Base-by-base conservation (phyloP, 2,888 invertebrate species). In the Nemotelus pantherinus region DNA sequence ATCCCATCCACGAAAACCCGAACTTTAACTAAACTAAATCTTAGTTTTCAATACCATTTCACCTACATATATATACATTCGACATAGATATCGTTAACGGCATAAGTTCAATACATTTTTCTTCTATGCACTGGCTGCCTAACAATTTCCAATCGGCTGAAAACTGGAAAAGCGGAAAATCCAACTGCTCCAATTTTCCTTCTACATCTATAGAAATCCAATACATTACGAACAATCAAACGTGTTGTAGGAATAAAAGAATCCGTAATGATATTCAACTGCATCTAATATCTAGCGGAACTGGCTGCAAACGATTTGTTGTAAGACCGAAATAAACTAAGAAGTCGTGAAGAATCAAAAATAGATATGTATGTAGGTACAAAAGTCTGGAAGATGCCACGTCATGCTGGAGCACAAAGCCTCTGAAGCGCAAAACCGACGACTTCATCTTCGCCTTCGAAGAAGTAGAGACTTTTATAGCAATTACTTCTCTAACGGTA, bases 161-260 rank as follows among this genome's bases (percentile, higher is more conserved):
- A 41, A 39, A 25, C 6, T 43, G 25, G 63, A 63, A 63, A 63
- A 63, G 63, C 63, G 63, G 63, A 63, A 63, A 63, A 63, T 63
- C 63, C 39, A 41, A 63, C 39, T 63, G 63, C 63, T 63, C 63
- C 63, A 63, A 39, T 63, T 63, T 63, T 10, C 9, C 39, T 63
- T 39, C 63, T 43, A 25, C 1, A 57, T 25, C 10, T 3, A 4
- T 9, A 57, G 10, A 10, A 25, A 4, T 57, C 43, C 63, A 63
- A 63, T 9, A 39, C 39, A 63, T 2, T 63, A 43, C 63, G 3
- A 63, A 43, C 43, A 25, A 25, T 25, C 25, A 25, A 25, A 25
- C 25, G 25, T 25, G 25, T 25, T 25, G 25, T 25, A 25, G 25
- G 25, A 25, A 25, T 25, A 25, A 25, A 25, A 25, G 25, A 25